A percentile compares a stretch with the other conserved stretches of the same genome.
phyloP scores from a whole-genome alignment of 2,113 vertebrate species.

The Perognathus longimembris region DNA sequence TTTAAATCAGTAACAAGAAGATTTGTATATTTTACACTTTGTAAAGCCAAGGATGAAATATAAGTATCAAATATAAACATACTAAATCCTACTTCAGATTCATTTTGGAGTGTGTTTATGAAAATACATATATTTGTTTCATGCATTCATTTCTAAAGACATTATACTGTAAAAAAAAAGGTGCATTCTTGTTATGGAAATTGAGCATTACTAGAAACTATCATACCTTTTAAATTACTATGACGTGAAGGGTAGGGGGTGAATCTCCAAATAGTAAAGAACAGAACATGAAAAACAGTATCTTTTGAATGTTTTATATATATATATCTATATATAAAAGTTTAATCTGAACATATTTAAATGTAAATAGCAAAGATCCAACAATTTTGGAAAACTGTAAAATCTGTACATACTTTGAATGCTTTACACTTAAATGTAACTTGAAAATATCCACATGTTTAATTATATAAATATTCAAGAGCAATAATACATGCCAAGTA shows the following conservation, averaged over 20 bases:
- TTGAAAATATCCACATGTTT: slow-evolving; percentile 49
- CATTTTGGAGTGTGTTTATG: slow-evolving; percentile 24
- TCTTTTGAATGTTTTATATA: slow-evolving; percentile 10
- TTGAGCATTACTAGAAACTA: slow-evolving; percentile 63
- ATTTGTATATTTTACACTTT: slow-evolving; percentile 56
- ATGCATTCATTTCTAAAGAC: slow-evolving; percentile 48
- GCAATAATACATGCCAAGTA: slow-evolving; percentile 22
- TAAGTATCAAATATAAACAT: background rate
- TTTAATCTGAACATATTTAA: slow-evolving; percentile 54
- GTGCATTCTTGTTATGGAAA: slow-evolving; percentile 60
- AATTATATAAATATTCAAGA: slow-evolving; percentile 39
- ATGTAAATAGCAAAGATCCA: slow-evolving; percentile 64
- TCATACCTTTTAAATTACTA: slow-evolving; percentile 57
- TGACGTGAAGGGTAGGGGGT: background rate
- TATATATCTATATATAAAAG: too few relatives aligned
- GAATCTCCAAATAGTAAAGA: background rate
- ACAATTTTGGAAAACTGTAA: slow-evolving; percentile 37
- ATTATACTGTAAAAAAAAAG: slow-evolving; percentile 54
- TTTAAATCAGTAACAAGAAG: slow-evolving; percentile 44
- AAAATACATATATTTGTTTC: slow-evolving; percentile 30
- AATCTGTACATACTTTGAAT: slow-evolving; percentile 68
- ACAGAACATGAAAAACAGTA: background rate
- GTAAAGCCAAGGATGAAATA: slow-evolving; percentile 49
- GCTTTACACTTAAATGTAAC: slow-evolving; percentile 54
- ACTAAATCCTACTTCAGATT: slow-evolving; percentile 19